These are phyloP conservation scores for Ptycholaimellus sp. DNA, from an alignment of 2,888 invertebrate species.

Conservation along the genomic window DNA sequence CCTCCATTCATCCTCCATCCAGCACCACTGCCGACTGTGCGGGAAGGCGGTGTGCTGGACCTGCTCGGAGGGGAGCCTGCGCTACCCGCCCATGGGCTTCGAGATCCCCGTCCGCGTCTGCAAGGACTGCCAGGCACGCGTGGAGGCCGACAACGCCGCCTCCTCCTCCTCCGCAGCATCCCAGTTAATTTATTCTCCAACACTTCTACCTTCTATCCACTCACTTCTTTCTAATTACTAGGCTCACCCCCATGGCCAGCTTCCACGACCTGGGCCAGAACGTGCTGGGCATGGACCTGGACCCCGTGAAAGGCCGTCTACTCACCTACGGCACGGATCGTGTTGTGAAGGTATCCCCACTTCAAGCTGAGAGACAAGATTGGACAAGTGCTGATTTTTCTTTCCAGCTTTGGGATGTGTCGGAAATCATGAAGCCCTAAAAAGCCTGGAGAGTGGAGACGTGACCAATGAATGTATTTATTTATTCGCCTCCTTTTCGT, in stretches of 20 bases:
- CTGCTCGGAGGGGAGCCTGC: constrained; percentile 63
- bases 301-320: constrained; percentile 60
- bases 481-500: too few relatives aligned
- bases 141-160: constrained; percentile 18
- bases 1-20: constrained; percentile 6
- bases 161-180: too few relatives aligned
- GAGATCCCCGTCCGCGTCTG: constrained; percentile 91
- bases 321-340: constrained; percentile 82
- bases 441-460: too few relatives aligned
- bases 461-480: too few relatives aligned
- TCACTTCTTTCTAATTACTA: constrained; percentile 25
- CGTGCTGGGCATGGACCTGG: constrained; percentile 60
- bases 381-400: too few relatives aligned
- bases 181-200: constrained; percentile 12
- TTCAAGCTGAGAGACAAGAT: too few relatives aligned
- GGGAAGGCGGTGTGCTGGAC: constrained; percentile 80
- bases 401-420: too few relatives aligned
- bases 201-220: not conserved
- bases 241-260: constrained; percentile 66
- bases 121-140: constrained; percentile 48
- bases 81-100: constrained; percentile 85
- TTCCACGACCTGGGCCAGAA: constrained; percentile 86
- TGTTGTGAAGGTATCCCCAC: constrained; percentile 57
- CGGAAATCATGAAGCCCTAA: too few relatives aligned
- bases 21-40: constrained; percentile 43